Conservation (phyloP, 2,113 vertebrate genomes). For the Neotragus moschatus region DNA sequence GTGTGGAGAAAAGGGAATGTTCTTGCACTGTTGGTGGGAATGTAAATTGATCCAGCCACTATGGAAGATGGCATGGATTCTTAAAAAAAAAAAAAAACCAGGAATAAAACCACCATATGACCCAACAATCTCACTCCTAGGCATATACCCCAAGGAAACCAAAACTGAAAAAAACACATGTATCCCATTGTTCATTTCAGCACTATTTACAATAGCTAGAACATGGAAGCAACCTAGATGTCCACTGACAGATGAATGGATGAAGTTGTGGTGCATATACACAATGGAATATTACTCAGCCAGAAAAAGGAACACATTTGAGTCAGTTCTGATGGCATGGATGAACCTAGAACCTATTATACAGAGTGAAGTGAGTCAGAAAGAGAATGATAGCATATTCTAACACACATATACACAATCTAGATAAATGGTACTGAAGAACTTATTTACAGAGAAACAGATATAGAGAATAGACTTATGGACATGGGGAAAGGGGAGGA, state of each 20-base stretch:
- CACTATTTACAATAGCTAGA: neutral
- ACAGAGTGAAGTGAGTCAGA: neutral
- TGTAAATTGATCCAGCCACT: neutral
- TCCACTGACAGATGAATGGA: neutral
- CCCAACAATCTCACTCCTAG: neutral
- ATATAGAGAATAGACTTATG: neutral
- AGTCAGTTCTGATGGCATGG: neutral
- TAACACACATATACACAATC: neutral
- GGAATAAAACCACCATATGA: neutral
- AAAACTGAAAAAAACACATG: neutral
- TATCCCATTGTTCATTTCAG: neutral
- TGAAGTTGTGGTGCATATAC: neutral
- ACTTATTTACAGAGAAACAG: neutral
- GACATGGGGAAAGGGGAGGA: neutral
- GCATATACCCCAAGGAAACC: neutral
- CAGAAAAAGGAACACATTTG: neutral
- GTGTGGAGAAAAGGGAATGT: neutral
- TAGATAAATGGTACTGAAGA: neutral
- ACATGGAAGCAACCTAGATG: neutral
- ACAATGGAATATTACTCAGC: neutral
- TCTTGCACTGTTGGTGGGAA: neutral
- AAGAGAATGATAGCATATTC: accelerated
- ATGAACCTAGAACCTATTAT: neutral
- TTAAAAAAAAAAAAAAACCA: neutral
- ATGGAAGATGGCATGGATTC: neutral